Percentiles rank a stretch among this genome's conserved stretches.
These are phyloP conservation scores for Aphelocoma coerulescens DNA, from an alignment of 2,113 vertebrate genomes.

Conservation along the genomic window DNA sequence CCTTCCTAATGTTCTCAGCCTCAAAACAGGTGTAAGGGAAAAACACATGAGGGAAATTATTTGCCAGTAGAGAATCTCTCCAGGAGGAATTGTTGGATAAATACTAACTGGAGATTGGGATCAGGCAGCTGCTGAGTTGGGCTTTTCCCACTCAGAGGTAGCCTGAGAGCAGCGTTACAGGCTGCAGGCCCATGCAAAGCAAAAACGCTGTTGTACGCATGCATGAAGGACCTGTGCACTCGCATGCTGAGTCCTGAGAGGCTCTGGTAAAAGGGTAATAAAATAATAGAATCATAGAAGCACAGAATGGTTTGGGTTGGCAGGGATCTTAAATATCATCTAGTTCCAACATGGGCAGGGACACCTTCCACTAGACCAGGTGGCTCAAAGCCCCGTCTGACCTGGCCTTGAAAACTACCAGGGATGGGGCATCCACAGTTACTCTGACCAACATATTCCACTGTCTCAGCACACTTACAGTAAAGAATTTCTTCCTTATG, in stretches of 20 bases:
- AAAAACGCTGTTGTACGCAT: not conserved
- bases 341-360: not conserved
- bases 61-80: not conserved
- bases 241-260: not conserved
- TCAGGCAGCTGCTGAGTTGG: not conserved
- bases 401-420: not conserved
- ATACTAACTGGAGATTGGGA: not conserved
- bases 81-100: constrained; percentile 11
- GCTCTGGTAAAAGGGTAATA: not conserved
- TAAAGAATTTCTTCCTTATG: not conserved
- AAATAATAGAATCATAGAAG: not conserved
- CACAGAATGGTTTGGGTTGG: not conserved
- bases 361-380: not conserved
- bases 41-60: not conserved
- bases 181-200: not conserved
- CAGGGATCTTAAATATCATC: not conserved
- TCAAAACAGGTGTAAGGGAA: constrained; percentile 33
- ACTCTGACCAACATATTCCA: not conserved
- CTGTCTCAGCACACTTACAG: not conserved
- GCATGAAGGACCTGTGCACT: not conserved
- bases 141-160: not conserved
- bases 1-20: not conserved
- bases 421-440: not conserved
- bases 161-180: not conserved
- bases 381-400: not conserved